Conservation (phyloP, 2,888 invertebrate genomes). For the Eupithecia tripunctaria region DNA sequence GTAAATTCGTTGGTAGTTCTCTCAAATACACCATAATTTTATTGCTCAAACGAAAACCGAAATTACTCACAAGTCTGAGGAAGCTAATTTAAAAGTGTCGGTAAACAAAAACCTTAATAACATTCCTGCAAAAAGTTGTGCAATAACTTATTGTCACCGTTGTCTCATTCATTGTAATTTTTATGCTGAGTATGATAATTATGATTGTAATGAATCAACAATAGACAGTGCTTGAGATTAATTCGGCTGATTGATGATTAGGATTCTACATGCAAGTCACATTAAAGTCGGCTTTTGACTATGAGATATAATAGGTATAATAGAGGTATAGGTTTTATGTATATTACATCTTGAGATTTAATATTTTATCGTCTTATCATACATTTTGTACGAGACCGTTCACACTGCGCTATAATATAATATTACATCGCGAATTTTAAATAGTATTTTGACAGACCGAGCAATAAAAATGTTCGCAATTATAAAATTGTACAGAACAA, state of each 20-base stretch:
- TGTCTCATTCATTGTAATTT: conserved; percentile 52
- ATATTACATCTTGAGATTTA: too few relatives aligned
- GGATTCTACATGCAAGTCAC: neutral
- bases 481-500: too few relatives aligned
- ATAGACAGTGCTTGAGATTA: conserved; percentile 41
- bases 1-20: neutral
- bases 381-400: too few relatives aligned
- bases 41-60: neutral
- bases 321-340: too few relatives aligned
- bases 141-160: conserved; percentile 38
- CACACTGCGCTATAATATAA: too few relatives aligned
- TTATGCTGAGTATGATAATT: conserved; percentile 45
- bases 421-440: too few relatives aligned
- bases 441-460: too few relatives aligned
- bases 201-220: conserved; percentile 50
- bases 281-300: neutral
- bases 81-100: neutral
- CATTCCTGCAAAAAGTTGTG: conserved; percentile 50
- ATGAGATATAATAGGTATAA: too few relatives aligned
- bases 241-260: conserved; percentile 30
- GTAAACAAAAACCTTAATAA: conserved; percentile 26
- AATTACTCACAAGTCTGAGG: neutral
- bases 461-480: too few relatives aligned
- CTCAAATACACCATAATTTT: neutral
- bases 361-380: too few relatives aligned